Percentiles rank a stretch among this genome's conserved stretches.
Evolutionary conservation across 2,888 invertebrate species (phyloP).

Genomic region (Dermolepida albohirtum): DNA sequence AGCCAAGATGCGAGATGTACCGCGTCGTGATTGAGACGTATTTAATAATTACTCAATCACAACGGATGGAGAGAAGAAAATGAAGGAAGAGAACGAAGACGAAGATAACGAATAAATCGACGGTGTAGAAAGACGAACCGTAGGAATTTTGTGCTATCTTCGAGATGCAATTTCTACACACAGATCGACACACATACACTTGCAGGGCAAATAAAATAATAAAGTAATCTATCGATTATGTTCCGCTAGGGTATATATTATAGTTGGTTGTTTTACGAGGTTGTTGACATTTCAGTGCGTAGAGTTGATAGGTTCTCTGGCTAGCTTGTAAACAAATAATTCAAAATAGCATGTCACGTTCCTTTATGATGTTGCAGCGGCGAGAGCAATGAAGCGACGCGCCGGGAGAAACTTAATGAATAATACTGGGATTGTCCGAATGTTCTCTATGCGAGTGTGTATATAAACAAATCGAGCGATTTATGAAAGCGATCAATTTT

Average conservation of each 20-base stretch:
- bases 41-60: conserved; percentile 57
- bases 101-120: conserved; percentile 40
- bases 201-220: conserved; percentile 24
- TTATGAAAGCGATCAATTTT: too few relatives aligned
- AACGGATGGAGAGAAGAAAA: conserved; percentile 19
- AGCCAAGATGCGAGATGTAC: conserved; percentile 21
- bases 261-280: conserved; percentile 25
- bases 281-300: conserved; percentile 33
- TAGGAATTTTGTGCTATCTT: conserved; percentile 10
- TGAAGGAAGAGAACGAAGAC: conserved; percentile 26
- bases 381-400: too few relatives aligned
- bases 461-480: conserved; percentile 25
- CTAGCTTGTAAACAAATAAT: conserved; percentile 32
- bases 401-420: conserved; percentile 16
- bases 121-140: conserved; percentile 11
- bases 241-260: not conserved
- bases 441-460: not conserved
- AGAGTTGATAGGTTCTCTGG: conserved; percentile 8
- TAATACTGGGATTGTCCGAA: conserved; percentile 17
- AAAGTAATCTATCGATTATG: conserved; percentile 19
- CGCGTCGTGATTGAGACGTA: conserved; percentile 56
- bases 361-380: conserved; percentile 7
- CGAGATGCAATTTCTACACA: conserved; percentile 10
- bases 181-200: not conserved
- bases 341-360: conserved; percentile 32